Percentiles rank a stretch among this genome's conserved stretches.
These are phyloP conservation scores for Eretmocerus hayati DNA, from an alignment of 2,888 invertebrate species.

Conservation along the genomic window DNA sequence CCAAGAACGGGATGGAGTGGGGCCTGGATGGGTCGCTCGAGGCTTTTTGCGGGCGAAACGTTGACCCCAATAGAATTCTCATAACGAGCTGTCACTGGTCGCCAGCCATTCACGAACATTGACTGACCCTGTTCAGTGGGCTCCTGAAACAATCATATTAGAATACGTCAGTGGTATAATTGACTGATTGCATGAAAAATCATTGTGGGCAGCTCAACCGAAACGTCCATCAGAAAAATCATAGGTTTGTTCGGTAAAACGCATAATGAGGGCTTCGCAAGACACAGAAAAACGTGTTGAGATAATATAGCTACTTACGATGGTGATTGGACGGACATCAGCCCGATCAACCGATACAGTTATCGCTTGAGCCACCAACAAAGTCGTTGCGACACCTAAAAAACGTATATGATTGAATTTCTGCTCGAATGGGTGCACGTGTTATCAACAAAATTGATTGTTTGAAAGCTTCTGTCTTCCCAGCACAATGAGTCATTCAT, in stretches of 20 bases:
- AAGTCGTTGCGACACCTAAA: conserved; percentile 32
- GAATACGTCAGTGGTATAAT: too few species aligned
- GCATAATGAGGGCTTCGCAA: too few species aligned
- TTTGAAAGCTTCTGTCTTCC: too few species aligned
- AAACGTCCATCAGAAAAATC: too few species aligned
- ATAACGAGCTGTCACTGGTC: conserved; percentile 37
- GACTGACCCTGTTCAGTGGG: conserved; percentile 28
- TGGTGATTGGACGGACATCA: conserved; percentile 32
- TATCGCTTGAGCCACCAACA: conserved; percentile 33
- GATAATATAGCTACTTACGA: conserved; percentile 18
- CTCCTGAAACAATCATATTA: conserved; percentile 3
- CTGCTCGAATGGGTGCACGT: not conserved
- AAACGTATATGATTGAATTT: not conserved
- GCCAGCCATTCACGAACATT: conserved; percentile 41
- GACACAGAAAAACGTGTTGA: too few species aligned
- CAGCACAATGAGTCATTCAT: too few species aligned
- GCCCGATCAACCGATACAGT: conserved; percentile 39
- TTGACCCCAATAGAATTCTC: conserved; percentile 35
- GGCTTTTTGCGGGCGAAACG: conserved; percentile 30
- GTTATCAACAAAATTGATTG: too few species aligned
- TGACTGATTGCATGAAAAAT: too few species aligned
- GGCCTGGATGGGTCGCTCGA: conserved; percentile 30
- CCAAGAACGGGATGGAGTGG: conserved; percentile 35
- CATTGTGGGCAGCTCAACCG: too few species aligned
- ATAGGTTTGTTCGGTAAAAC: too few species aligned